Evolutionary conservation across 1,140 invertebrate species (phyloP).

Genomic region (Wasmannia auropunctata): DNA sequence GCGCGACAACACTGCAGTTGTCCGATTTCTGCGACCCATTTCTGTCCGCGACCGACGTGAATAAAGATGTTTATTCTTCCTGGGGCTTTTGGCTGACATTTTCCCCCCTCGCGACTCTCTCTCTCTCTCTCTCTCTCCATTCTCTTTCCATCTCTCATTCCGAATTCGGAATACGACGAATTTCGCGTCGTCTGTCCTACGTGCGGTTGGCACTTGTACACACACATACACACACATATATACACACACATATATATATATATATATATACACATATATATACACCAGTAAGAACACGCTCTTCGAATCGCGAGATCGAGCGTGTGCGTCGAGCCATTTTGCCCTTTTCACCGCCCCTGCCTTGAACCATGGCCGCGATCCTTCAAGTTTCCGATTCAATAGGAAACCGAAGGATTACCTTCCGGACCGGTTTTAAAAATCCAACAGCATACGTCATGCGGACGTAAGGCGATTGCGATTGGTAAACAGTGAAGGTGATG

Average conservation of each 20-base stretch:
- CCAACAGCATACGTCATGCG: constrained; percentile 23
- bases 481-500: neutral
- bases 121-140: neutral
- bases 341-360: constrained; percentile 18
- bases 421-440: constrained; percentile 16
- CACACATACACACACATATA: too few species aligned
- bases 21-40: constrained; percentile 75
- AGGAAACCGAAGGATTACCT: constrained; percentile 21
- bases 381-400: constrained; percentile 25
- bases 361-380: constrained; percentile 16
- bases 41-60: constrained; percentile 63
- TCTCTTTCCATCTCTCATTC: constrained; percentile 2
- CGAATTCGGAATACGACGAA: too few species aligned
- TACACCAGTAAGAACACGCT: constrained; percentile 5
- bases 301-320: constrained; percentile 35
- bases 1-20: constrained; percentile 60
- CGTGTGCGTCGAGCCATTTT: constrained; percentile 2
- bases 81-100: constrained; percentile 40
- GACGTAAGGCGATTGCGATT: constrained; percentile 11
- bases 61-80: constrained; percentile 71
- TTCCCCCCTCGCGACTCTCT: neutral
- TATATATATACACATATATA: too few species aligned
- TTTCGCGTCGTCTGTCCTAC: constrained; percentile 62
- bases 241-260: too few species aligned
- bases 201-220: constrained; percentile 58